Evolutionary conservation across 2,888 invertebrate genomes (phyloP).

Genomic region (Sarcophaga caerulescens): DNA sequence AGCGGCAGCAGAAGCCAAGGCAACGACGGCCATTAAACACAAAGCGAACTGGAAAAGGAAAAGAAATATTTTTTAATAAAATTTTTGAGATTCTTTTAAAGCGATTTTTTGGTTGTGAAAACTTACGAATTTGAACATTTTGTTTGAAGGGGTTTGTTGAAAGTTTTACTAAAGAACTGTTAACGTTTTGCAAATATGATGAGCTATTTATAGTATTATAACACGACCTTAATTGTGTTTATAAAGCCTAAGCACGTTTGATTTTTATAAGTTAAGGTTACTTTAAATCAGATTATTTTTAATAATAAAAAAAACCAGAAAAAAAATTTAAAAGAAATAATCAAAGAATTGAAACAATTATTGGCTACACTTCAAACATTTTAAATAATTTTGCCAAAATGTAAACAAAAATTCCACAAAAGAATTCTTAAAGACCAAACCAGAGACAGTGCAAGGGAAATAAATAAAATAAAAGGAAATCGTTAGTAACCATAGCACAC

Average conservation of each 20-base stretch:
- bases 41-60: conserved; percentile 61
- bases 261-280: too few species aligned
- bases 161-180: conserved; percentile 50
- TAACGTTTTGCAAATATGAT: neutral
- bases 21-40: conserved; percentile 70
- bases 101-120: neutral
- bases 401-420: neutral
- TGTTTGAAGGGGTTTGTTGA: conserved; percentile 27
- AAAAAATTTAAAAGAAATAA: too few species aligned
- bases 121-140: conserved; percentile 70
- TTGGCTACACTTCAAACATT: neutral
- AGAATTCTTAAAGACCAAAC: too few species aligned
- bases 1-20: conserved; percentile 67
- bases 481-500: conserved; percentile 23
- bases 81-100: too few species aligned
- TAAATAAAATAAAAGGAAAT: neutral
- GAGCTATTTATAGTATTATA: conserved; percentile 31
- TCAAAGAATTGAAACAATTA: neutral
- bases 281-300: too few species aligned
- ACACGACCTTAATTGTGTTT: too few species aligned
- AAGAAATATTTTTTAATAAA: neutral
- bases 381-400: neutral
- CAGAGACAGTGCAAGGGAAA: too few species aligned
- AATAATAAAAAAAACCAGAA: too few species aligned
- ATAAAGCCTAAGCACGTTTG: too few species aligned